Base-by-base conservation (phyloP, 2,888 invertebrate genomes). In the Schizaphis graminum region DNA sequence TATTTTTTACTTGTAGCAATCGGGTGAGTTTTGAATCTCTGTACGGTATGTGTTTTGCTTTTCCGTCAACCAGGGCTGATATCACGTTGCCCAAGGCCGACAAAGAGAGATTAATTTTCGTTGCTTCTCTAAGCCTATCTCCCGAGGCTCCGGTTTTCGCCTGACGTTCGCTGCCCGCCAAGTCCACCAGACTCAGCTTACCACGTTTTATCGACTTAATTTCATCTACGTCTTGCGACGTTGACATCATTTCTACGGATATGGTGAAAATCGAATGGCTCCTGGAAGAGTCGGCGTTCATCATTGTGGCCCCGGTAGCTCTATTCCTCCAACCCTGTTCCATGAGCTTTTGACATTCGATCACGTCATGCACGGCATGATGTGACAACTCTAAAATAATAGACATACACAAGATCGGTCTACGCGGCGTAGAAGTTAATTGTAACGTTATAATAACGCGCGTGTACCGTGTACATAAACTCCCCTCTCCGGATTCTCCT, bases 21-120 rank as follows among this genome's bases (percentile, higher is more conserved):
- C 98, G 96, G 0, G 98, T 98, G 1, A 98, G 96, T 96, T 98
- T 98, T 41, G 98, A 98, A 96, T 98, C 98, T 95, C 98, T 96
- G 96, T 97, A 98, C 0, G 98, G 98, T 87, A 98, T 97, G 95
- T 98, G 97, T 95, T 97, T 98, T 84, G 98, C 97, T 96, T 97
- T 98, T 94, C 97, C 98, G 96, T 97, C 98, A 89, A 97, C 98
- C 92, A 98, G 96, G 0, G 98, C 98, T 1, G 98, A 98, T 95
- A 98, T 98, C 0, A 98, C 98, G 96, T 98, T 98, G 5, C 98
- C 98, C 90, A 98, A 96, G 0, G 98, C 98, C 26, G 98, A 98
- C 56, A 98, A 96, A 0, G 98, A 98, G 91, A 98, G 96, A 96
- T 98, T 98, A 94, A 98, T 98, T 96, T 98, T 98, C 0, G 98